phyloP scores from a whole-genome alignment of 2,797 vertebrate genomes.

The Florisuga fusca region DNA sequence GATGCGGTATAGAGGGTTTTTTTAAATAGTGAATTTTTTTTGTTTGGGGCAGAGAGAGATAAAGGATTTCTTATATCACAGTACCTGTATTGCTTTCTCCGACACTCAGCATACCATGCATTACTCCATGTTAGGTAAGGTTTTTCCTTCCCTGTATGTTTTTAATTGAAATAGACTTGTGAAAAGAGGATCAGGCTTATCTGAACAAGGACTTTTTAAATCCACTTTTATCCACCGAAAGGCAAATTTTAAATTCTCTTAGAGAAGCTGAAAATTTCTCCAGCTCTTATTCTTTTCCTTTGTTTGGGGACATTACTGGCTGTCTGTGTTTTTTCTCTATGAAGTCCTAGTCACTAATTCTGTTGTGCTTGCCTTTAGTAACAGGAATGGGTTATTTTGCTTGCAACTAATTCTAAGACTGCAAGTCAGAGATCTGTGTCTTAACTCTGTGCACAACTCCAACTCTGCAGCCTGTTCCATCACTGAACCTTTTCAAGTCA shows the following conservation, averaged over 20 bases:
- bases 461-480: background rate
- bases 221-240: background rate
- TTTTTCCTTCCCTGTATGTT: background rate
- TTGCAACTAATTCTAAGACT: background rate
- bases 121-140: background rate
- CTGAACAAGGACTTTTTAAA: background rate
- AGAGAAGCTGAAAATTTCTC: background rate
- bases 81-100: background rate
- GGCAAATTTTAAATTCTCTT: background rate
- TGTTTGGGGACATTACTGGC: background rate
- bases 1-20: background rate
- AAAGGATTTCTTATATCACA: background rate
- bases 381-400: background rate
- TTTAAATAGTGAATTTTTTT: background rate
- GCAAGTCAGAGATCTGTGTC: background rate
- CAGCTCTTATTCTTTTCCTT: background rate
- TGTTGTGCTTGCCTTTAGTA: background rate
- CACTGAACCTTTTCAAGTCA: background rate
- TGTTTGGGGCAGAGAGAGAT: accelerated
- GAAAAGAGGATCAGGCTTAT: background rate
- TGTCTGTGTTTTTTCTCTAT: background rate
- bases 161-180: background rate
- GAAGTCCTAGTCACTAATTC: background rate
- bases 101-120: background rate
- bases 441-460: background rate